Percentiles rank a stretch among this genome's conserved stretches.
These are phyloP conservation scores for Parthenolecanium corni DNA, from an alignment of 2,888 invertebrate genomes.

Conservation along the genomic window DNA sequence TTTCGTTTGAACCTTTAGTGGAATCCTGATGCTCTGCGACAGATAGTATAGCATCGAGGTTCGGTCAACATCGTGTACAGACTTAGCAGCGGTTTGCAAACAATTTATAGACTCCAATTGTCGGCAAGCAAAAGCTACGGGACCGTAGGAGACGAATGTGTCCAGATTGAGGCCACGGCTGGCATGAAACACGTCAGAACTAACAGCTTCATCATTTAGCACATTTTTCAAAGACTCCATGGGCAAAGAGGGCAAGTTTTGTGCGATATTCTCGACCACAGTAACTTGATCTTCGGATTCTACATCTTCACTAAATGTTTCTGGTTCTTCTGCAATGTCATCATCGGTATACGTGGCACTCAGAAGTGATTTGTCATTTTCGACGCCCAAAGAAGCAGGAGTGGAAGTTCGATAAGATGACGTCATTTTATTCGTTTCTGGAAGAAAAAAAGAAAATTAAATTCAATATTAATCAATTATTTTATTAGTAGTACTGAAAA, in stretches of 20 bases:
- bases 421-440: no score
- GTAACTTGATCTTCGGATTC: neutral
- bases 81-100: neutral
- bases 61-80: slow-evolving; percentile 9
- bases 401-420: no score
- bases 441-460: no score
- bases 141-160: neutral
- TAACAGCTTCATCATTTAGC: no score
- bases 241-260: neutral
- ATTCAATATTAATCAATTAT: no score
- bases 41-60: slow-evolving; percentile 10
- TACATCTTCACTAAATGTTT: neutral
- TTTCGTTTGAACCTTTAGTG: slow-evolving; percentile 10
- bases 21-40: neutral
- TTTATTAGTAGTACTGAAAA: no score
- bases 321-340: neutral
- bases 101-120: neutral
- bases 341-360: no score
- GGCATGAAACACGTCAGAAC: no score
- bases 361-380: no score
- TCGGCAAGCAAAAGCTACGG: neutral
- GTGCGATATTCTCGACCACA: neutral
- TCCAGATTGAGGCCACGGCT: neutral
- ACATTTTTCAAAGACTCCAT: no score
- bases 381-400: no score